These are phyloP conservation scores for Papilio xuthus DNA, from an alignment of 1,140 invertebrate species.

Conservation along the genomic window DNA sequence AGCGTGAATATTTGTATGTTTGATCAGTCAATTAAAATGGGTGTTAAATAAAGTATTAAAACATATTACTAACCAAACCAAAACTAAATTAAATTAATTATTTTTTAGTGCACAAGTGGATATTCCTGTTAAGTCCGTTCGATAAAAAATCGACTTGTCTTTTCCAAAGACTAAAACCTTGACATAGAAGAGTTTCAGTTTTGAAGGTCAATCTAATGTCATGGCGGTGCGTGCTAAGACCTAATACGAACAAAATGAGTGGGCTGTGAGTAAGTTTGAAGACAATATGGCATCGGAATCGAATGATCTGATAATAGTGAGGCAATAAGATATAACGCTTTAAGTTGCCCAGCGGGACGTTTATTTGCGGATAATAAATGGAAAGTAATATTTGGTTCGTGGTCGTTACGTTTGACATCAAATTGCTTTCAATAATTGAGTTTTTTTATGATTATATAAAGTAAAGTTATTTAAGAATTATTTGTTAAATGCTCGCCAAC, in stretches of 20 bases:
- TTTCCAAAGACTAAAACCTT: not conserved
- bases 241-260: slow-evolving; percentile 44
- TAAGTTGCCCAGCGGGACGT: slow-evolving; percentile 25
- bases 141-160: slow-evolving; percentile 1
- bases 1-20: not conserved
- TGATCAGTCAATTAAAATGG: not conserved
- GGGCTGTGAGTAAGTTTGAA: slow-evolving; percentile 38
- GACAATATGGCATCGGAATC: slow-evolving; percentile 41
- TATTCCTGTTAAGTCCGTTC: not conserved
- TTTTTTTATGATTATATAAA: not conserved
- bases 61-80: no score
- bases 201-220: slow-evolving; percentile 40
- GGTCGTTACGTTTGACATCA: not conserved
- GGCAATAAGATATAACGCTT: slow-evolving; percentile 33
- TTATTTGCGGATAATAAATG: slow-evolving; percentile 23
- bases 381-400: not conserved
- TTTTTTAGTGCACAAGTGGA: not conserved
- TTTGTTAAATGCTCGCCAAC: not conserved
- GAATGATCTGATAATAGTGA: slow-evolving; percentile 35
- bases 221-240: slow-evolving; percentile 44
- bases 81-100: no score
- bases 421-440: not conserved
- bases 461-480: not conserved
- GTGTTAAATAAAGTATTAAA: not conserved
- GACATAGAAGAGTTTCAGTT: slow-evolving; percentile 34